Evolutionary conservation across 1,140 invertebrate genomes (phyloP), one percentile per base, ranked within the genome.

Genomic region (Cyclargus thomasi): DNA sequence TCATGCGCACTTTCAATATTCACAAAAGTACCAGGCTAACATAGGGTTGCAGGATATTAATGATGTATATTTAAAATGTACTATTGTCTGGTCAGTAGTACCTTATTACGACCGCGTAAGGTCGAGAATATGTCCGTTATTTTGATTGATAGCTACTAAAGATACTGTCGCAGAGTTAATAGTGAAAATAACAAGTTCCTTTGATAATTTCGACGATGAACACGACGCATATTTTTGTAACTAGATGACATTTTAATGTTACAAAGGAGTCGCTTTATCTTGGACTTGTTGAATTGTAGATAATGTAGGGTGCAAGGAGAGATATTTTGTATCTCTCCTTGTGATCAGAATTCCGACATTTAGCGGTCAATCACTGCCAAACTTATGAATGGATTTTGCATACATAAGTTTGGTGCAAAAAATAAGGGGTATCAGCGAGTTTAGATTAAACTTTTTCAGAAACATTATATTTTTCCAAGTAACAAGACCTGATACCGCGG

Each of bases 81-180:
- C 39, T 47, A 47, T 47, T 47, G 39, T 47, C 5, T 47, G 39
- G 39, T 47, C 39, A 47, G 39, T 47, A 66, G 22, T 11, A n/a
- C 47, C 64, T 22, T 67, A 67, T 29, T 53, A 6, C 0, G 29
- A 35, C 36, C 0, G 0, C 0, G 6, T 59, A 71, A n/a, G 35
- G 67, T 23, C 23, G 35, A 71, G 57, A 68, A 63, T 64, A 18
- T 57, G 11, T 17, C 67, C 63, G 55, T 65, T 65, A 63, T 29
- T 67, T 66, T 18, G 53, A 71, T 74, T 76, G 74, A 82, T 80
- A 71, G 69, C 69, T 47, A 70, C 69, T 72, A 75, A 57, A 81
- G 81, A 83, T 83, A 82, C 70, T 79, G 76, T 78, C 74, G 14
- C 74, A 65, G 17, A 79, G 75, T 82, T 82, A 82, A 85, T 85